Conservation (phyloP, 2,888 invertebrate genomes). For the Aspidiotus destructor region DNA sequence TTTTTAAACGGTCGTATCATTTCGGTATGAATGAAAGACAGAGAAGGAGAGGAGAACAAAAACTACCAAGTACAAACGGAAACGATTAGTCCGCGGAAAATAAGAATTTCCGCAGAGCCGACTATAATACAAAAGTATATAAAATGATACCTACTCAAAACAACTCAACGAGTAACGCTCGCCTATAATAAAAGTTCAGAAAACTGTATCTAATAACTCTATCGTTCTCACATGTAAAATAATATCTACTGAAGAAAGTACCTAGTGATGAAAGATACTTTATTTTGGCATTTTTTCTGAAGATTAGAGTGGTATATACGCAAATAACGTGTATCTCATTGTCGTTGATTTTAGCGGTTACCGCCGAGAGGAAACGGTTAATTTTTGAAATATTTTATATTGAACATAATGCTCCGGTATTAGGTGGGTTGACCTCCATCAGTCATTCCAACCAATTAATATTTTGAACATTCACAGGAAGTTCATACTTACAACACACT, state of each 20-base stretch:
- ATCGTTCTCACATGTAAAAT: no score
- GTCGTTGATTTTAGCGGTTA: constrained; percentile 3
- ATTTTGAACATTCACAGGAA: constrained; percentile 31
- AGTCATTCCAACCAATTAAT: constrained; percentile 30
- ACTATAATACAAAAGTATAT: neutral
- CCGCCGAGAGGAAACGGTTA: constrained; percentile 26
- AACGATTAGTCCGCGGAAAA: neutral
- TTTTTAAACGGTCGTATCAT: no score
- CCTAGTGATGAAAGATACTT: no score
- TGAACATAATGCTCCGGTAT: constrained; percentile 19
- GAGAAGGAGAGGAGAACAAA: no score
- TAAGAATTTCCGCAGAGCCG: neutral
- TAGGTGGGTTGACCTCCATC: constrained; percentile 32
- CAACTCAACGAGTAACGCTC: no score
- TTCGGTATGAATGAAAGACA: no score
- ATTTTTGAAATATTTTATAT: constrained; percentile 28
- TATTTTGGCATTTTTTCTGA: no score
- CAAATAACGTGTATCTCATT: neutral
- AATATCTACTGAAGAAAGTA: no score
- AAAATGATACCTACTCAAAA: no score
- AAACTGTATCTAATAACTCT: no score
- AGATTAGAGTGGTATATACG: no score
- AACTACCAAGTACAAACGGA: neutral
- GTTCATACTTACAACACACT: constrained; percentile 27
- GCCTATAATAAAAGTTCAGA: no score